Percentiles rank a stretch among this genome's conserved stretches.
Conservation (phyloP, 2,113 vertebrate species). For the Danionella cerebrum region DNA sequence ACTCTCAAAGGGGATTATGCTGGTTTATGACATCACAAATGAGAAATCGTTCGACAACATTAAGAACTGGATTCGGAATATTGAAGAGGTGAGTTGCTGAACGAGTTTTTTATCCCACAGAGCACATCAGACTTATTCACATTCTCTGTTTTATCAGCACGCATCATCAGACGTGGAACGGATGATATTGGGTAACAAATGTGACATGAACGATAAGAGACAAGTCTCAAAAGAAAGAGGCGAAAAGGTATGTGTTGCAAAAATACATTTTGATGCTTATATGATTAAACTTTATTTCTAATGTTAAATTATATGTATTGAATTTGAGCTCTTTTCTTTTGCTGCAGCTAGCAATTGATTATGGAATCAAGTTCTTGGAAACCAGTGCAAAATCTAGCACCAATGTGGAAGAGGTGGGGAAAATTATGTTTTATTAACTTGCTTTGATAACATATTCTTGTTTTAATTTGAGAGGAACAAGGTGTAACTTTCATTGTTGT, state of each 20-base stretch:
- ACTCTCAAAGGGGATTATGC: conserved; percentile 84
- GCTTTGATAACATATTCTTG: no score
- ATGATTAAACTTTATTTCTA: no score
- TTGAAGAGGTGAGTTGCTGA: conserved; percentile 78
- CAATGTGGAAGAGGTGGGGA: conserved; percentile 93
- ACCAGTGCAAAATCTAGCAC: conserved; percentile 94
- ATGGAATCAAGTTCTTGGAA: conserved; percentile 95
- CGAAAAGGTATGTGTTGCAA: conserved; percentile 72
- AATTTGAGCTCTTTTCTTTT: conserved; percentile 36
- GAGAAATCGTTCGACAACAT: conserved; percentile 98
- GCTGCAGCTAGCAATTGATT: conserved; percentile 89
- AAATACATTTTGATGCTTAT: no score
- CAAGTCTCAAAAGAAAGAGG: conserved; percentile 95
- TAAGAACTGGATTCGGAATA: conserved; percentile 97
- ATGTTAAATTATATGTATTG: no score
- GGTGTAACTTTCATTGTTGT: no score
- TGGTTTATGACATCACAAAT: conserved; percentile 95
- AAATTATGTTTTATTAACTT: no score
- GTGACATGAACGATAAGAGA: conserved; percentile 93
- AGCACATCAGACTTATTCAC: neutral
- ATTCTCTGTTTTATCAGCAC: conserved; percentile 64
- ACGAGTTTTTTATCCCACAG: neutral
- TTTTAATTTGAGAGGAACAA: no score
- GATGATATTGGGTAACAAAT: conserved; percentile 95
- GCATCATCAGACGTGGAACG: conserved; percentile 93